phyloP scores from a whole-genome alignment of 1,140 invertebrate species.

The Trichogramma pretiosum region DNA sequence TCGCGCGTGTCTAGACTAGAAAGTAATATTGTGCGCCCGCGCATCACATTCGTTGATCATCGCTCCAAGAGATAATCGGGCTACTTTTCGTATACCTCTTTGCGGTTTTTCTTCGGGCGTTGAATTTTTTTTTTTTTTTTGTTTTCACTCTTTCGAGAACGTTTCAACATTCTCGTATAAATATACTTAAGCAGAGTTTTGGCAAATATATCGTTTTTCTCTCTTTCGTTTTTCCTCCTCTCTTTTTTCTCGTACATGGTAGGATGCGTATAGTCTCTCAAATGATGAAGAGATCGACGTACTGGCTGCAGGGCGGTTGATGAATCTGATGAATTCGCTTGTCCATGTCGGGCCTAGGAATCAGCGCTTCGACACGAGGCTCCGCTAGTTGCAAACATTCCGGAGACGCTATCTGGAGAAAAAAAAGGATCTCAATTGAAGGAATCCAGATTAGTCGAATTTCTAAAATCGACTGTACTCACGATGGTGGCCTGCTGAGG shows the following conservation, averaged over 20 bases:
- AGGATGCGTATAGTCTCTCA: too few species aligned
- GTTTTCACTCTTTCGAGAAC: not conserved
- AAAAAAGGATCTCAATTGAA: not conserved
- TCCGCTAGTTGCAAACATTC: constrained; percentile 49
- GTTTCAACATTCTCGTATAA: too few species aligned
- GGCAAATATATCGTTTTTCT: too few species aligned
- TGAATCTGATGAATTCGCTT: constrained; percentile 51
- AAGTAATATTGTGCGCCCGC: too few species aligned
- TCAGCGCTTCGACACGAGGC: constrained; percentile 49
- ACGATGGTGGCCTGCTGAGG: constrained; percentile 37
- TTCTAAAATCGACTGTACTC: constrained; percentile 11
- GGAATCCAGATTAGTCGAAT: too few species aligned
- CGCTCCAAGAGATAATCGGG: constrained; percentile 7
- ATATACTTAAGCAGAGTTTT: too few species aligned
- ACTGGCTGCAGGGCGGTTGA: constrained; percentile 50
- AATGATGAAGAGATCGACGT: constrained; percentile 48
- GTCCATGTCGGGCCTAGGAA: constrained; percentile 47
- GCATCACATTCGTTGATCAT: constrained; percentile 19
- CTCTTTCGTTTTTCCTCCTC: too few species aligned
- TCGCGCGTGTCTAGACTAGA: constrained; percentile 37
- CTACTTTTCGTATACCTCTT: not conserved
- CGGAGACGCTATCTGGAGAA: constrained; percentile 42
- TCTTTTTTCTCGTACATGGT: too few species aligned
- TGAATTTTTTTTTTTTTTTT: constrained; percentile 2
- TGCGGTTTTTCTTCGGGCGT: constrained; percentile 1